phyloP scores from a whole-genome alignment of 1,140 invertebrate species.

The Hyles euphorbiae region DNA sequence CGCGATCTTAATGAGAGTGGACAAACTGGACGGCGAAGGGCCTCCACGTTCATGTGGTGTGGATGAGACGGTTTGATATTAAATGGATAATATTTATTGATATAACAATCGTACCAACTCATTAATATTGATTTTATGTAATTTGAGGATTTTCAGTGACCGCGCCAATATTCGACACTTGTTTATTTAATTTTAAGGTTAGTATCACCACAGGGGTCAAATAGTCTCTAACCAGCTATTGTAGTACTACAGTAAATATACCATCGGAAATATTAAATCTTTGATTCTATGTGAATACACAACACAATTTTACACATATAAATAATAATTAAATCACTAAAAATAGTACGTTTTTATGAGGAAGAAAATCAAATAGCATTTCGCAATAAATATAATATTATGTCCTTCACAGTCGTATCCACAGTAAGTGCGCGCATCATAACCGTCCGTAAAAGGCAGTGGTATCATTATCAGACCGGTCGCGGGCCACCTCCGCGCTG shows the following conservation, averaged over 20 bases:
- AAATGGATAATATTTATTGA: too few relatives aligned
- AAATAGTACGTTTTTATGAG: too few relatives aligned
- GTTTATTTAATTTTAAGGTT: too few relatives aligned
- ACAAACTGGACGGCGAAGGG: conserved; percentile 63
- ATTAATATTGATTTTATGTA: too few relatives aligned
- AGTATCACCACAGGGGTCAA: too few relatives aligned
- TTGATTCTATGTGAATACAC: too few relatives aligned
- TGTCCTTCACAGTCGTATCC: conserved; percentile 33
- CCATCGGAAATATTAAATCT: too few relatives aligned
- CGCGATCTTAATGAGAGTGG: conserved; percentile 70
- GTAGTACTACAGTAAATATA: too few relatives aligned
- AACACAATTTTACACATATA: not conserved
- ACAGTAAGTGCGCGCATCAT: conserved; percentile 42
- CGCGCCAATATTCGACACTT: too few relatives aligned
- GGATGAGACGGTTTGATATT: conserved; percentile 27
- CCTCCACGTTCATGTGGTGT: conserved; percentile 25
- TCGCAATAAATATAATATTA: not conserved
- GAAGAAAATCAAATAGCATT: not conserved
- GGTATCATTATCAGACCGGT: conserved; percentile 63
- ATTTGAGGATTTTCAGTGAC: too few relatives aligned
- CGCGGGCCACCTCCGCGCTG: conserved; percentile 44
- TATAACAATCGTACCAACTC: too few relatives aligned
- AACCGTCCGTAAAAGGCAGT: conserved; percentile 61
- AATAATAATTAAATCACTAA: not conserved
- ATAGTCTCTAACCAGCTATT: too few relatives aligned